Conservation (phyloP, 2,113 vertebrate species). For the Limnothrissa miodon region DNA sequence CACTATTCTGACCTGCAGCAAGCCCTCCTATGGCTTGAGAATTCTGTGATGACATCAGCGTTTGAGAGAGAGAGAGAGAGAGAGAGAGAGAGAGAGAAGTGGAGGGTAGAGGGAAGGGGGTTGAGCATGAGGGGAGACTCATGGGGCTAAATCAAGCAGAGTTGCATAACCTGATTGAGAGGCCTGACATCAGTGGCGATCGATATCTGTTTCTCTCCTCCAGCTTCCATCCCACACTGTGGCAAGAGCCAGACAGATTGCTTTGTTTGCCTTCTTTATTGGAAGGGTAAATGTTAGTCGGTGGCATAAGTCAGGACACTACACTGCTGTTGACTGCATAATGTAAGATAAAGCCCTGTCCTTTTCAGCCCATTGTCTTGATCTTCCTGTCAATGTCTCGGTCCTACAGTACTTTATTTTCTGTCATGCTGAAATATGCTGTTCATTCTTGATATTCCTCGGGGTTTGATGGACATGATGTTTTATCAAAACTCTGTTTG, state of each 20-base stretch:
- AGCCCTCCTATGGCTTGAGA: background rate
- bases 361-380: background rate
- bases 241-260: background rate
- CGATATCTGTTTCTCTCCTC: background rate
- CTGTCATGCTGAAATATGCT: background rate
- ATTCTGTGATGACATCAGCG: background rate
- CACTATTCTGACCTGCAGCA: background rate
- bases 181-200: background rate
- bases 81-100: background rate
- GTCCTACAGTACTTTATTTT: too few species aligned
- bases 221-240: too few species aligned
- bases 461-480: background rate
- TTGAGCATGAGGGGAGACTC: background rate
- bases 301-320: background rate
- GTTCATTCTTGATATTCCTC: background rate
- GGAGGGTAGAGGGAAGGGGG: too few species aligned
- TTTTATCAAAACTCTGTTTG: background rate
- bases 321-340: background rate
- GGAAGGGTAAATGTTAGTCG: background rate
- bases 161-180: background rate
- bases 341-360: background rate
- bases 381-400: background rate
- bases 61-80: background rate
- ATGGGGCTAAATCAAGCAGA: background rate
- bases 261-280: background rate